Conservation (phyloP, 1,140 invertebrate species). For the Parasteatoda tepidariorum region DNA sequence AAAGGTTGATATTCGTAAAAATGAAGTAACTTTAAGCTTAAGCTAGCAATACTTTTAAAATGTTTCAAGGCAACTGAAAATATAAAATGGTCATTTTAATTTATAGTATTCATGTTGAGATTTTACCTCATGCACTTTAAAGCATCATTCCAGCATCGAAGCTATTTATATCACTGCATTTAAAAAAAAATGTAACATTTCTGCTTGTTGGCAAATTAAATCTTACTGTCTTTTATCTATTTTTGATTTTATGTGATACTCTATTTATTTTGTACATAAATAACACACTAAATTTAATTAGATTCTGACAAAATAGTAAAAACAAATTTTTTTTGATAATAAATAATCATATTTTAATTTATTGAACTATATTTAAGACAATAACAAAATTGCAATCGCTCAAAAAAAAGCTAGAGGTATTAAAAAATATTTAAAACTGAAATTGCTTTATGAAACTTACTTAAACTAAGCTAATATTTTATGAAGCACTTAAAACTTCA, state of each 20-base stretch:
- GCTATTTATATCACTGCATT: constrained; percentile 59
- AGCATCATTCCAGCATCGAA: constrained; percentile 57
- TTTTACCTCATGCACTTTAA: constrained; percentile 53
- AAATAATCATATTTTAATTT: too few species aligned
- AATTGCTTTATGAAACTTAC: too few species aligned
- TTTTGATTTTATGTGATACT: background rate
- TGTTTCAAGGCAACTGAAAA: too few species aligned
- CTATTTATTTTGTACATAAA: background rate
- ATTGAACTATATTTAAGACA: too few species aligned
- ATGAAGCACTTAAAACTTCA: too few species aligned
- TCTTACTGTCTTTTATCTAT: background rate
- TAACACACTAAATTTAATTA: background rate
- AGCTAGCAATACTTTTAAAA: too few species aligned
- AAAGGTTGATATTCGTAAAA: too few species aligned
- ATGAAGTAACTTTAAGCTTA: too few species aligned
- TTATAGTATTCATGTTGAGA: constrained; percentile 50
- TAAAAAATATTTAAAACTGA: too few species aligned
- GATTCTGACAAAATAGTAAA: background rate
- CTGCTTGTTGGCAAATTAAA: constrained; percentile 57
- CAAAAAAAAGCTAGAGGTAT: too few species aligned
- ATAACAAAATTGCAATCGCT: too few species aligned
- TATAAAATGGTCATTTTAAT: constrained; percentile 32
- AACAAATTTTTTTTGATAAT: background rate
- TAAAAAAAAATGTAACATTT: constrained; percentile 53
- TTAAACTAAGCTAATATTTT: too few species aligned